Percentiles rank a stretch among this genome's conserved stretches.
Conservation (phyloP, 2,797 vertebrate species). For the Molossus alvarezi region DNA sequence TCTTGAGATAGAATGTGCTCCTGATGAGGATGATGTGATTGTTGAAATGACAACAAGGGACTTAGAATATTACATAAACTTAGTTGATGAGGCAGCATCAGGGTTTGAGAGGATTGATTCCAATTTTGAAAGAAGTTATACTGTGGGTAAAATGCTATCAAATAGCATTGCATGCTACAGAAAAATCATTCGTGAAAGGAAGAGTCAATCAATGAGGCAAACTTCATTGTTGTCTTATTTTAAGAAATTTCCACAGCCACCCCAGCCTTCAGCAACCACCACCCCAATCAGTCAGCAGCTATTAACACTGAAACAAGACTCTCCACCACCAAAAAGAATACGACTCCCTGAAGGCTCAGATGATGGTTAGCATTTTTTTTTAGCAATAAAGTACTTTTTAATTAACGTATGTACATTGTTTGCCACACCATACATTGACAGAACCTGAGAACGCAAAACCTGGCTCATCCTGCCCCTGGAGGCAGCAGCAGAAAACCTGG, state of each 20-base stretch:
- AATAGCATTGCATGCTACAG: not conserved
- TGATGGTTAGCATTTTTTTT: not conserved
- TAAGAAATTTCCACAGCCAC: not conserved
- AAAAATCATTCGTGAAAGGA: not conserved
- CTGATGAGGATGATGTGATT: not conserved
- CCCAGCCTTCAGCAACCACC: not conserved
- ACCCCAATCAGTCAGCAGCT: not conserved
- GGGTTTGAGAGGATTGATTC: not conserved
- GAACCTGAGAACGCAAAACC: not conserved
- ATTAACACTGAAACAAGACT: not conserved
- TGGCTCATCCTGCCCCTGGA: not conserved
- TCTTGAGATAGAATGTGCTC: not conserved
- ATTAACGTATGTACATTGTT: not conserved
- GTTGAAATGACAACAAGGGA: not conserved
- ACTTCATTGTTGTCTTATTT: not conserved
- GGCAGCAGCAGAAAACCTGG: not conserved
- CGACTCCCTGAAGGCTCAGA: not conserved
- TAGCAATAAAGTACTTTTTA: not conserved
- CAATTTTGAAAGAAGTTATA: not conserved
- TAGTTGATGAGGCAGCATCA: not conserved
- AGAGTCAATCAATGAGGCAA: not conserved
- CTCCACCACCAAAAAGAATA: not conserved
- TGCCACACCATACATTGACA: not conserved
- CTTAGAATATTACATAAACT: not conserved
- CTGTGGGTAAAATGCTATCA: not conserved